Percentiles rank a stretch among this genome's conserved stretches.
These are phyloP conservation scores for Eclectus roratus DNA, from an alignment of 2,113 vertebrate species.

Conservation along the genomic window DNA sequence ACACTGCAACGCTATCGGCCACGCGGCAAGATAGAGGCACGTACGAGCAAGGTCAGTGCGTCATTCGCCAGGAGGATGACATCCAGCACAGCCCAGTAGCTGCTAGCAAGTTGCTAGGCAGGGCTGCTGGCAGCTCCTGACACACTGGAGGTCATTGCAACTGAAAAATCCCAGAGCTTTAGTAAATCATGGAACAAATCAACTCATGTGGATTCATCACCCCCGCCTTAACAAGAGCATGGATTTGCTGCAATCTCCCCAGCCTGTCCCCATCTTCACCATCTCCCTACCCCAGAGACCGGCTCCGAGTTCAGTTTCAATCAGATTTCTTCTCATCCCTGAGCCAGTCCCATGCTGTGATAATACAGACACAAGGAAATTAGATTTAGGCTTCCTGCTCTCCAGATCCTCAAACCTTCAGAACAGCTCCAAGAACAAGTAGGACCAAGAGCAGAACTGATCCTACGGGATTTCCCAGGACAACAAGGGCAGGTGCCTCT, in stretches of 20 bases:
- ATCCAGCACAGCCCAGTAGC: background rate
- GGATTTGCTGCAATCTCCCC: background rate
- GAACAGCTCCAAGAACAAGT: background rate
- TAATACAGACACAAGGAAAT: background rate
- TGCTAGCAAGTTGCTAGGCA: background rate
- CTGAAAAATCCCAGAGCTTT: background rate
- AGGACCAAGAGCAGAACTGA: background rate
- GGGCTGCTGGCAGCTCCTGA: background rate
- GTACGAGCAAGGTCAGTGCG: background rate
- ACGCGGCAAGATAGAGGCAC: rapidly evolving
- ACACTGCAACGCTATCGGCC: rapidly evolving
- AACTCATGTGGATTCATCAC: rapidly evolving
- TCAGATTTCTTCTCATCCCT: rapidly evolving
- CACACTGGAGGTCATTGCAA: rapidly evolving
- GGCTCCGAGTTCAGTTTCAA: rapidly evolving
- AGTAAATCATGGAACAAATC: background rate
- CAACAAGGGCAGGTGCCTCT: background rate
- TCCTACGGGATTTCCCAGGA: background rate
- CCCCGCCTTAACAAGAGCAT: background rate
- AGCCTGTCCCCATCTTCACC: background rate
- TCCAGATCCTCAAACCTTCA: background rate
- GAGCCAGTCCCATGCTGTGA: background rate
- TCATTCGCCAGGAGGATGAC: background rate
- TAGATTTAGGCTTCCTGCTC: background rate
- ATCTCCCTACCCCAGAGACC: background rate